Evolutionary conservation across 2,797 vertebrate species (phyloP).

Genomic region (Triplophysa bombifrons): DNA sequence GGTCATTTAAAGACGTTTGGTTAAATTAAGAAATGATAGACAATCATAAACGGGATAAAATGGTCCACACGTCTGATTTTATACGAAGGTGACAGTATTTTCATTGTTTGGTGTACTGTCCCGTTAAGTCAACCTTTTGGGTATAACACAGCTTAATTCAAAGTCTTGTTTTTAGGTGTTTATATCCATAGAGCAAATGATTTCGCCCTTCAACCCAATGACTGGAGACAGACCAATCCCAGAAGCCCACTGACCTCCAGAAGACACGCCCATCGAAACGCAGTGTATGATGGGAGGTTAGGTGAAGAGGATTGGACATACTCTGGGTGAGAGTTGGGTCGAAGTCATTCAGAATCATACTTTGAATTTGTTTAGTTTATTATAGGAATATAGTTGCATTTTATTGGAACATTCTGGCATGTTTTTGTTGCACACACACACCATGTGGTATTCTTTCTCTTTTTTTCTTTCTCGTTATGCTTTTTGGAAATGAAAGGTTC

Average conservation of each 20-base stretch:
- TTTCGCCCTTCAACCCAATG: conserved; percentile 79
- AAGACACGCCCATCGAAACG: conserved; percentile 79
- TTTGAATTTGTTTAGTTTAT: not conserved
- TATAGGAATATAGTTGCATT: not conserved
- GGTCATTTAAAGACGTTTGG: not conserved
- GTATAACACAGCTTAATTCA: not conserved
- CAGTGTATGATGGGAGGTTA: conserved; percentile 82
- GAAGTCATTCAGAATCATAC: not conserved
- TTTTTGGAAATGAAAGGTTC: not conserved
- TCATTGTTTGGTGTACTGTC: not conserved
- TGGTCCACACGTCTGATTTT: too few species aligned
- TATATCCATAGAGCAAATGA: conserved; percentile 82
- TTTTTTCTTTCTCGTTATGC: not conserved
- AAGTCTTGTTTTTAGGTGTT: conserved; percentile 71
- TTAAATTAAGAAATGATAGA: not conserved
- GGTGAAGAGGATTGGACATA: conserved; percentile 91
- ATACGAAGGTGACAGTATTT: not conserved
- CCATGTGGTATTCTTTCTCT: not conserved
- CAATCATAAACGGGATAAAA: not conserved
- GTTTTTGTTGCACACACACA: not conserved
- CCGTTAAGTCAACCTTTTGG: not conserved
- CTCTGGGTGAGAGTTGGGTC: conserved; percentile 76
- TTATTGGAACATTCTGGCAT: not conserved
- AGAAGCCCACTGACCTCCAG: conserved; percentile 78
- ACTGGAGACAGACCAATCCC: conserved; percentile 84